A percentile compares a stretch with the other conserved stretches of the same genome.
Evolutionary conservation across 2,888 invertebrate species (phyloP).

Genomic region (Disparrhopalites patrizii): DNA sequence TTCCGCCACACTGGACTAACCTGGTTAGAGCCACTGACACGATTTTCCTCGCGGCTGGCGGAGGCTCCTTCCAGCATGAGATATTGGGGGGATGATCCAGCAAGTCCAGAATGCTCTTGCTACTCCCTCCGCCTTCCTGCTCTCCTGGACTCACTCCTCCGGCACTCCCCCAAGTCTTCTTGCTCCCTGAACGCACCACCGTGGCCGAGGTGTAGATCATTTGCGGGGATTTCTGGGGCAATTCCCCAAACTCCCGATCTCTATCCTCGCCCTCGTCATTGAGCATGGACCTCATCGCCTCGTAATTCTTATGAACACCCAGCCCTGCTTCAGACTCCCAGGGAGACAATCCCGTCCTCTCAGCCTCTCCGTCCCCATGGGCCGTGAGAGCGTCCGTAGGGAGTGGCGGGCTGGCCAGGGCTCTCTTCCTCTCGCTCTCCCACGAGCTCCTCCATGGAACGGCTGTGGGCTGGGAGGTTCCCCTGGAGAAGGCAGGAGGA

Average conservation of each 20-base stretch:
- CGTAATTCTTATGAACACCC: neutral
- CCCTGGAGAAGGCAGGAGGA: no score
- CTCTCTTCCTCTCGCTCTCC: no score
- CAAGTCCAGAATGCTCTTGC: constrained; percentile 35
- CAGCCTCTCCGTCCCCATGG: no score
- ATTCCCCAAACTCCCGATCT: neutral
- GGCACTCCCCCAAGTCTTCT: neutral
- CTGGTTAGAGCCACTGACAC: constrained; percentile 44
- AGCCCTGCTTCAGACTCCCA: neutral
- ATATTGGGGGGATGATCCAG: constrained; percentile 42
- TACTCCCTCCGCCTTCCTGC: neutral
- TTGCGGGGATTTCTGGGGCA: constrained; percentile 10
- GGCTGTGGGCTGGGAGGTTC: no score
- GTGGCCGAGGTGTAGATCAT: constrained; percentile 22
- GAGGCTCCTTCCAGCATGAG: constrained; percentile 39
- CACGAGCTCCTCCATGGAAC: no score
- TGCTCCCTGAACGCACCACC: constrained; percentile 4
- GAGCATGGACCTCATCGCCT: neutral
- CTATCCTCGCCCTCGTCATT: neutral
- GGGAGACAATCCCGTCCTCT: neutral
- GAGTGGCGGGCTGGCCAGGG: no score
- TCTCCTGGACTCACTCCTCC: neutral
- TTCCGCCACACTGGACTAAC: constrained; percentile 28
- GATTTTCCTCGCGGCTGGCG: constrained; percentile 35
- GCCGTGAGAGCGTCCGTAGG: no score